These are phyloP conservation scores for Aptenodytes patagonicus DNA, from an alignment of 2,113 vertebrate species.

Conservation along the genomic window DNA sequence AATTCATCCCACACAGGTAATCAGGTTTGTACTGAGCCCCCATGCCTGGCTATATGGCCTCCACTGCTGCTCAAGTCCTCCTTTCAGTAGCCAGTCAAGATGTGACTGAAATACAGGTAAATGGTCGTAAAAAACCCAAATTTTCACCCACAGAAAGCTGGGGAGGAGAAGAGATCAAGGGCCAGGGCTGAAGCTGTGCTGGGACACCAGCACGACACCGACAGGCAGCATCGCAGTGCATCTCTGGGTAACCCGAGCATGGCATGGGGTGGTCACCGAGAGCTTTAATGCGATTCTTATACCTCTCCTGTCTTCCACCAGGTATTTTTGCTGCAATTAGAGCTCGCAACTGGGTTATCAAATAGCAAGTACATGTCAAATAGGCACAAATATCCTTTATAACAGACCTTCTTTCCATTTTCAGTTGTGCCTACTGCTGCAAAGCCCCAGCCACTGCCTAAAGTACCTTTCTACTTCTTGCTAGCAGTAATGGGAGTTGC, in stretches of 20 bases:
- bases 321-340: background rate
- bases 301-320: background rate
- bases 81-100: background rate
- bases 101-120: background rate
- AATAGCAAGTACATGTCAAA: background rate
- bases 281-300: background rate
- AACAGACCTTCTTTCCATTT: background rate
- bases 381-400: background rate
- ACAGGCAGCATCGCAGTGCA: background rate
- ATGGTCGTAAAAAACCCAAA: background rate
- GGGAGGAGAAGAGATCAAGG: background rate
- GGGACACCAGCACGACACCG: background rate
- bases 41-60: background rate
- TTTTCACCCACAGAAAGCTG: background rate
- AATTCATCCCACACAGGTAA: background rate
- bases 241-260: background rate
- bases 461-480: background rate
- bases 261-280: background rate
- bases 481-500: background rate
- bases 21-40: background rate
- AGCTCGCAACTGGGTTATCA: background rate
- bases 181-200: background rate
- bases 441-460: background rate
- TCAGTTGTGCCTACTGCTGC: background rate
- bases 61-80: background rate